Evolutionary conservation across 1,140 invertebrate genomes (phyloP), one percentile per base, ranked within the genome.

Genomic region (Littorina saxatilis): DNA sequence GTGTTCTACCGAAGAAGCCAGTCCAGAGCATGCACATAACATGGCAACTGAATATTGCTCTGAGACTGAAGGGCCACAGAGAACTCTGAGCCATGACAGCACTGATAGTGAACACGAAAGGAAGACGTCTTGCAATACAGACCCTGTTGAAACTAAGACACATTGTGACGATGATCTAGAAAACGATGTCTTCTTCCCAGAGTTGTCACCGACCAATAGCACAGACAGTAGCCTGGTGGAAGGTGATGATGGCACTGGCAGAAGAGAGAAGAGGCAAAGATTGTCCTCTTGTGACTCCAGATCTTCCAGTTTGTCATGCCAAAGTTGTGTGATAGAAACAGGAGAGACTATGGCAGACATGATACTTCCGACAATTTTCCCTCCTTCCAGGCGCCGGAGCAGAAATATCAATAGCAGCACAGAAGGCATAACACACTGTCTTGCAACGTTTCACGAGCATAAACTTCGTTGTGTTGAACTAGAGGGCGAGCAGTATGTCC

Each of bases 401-500:
- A 63, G 39, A 29, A 37, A 39, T 20, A 3, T 20, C 66, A 20
- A 17, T 2, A 20, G 5, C 23, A 39, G 23, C 23, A 37, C 32
- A 1, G 20, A 35, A 4, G 58, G 52, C 23, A 43, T 39, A 3
- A 23, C 32, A 27, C 35, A 78, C 35, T 58, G 63, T 11, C 37
- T 78, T 23, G 76, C 58, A 17, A 63, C 58, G 11, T 78, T 78
- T 29, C 76, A 78, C 3, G 76, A 78, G 15, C 76, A 78, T 9
- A 40, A 63, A 20, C 76, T 78, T 17, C 52, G 39, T 1, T 78
- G 76, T 40, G 20, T 78, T 23, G 55, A 78, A n/a, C 37, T 78
- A 20, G 76, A 78, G 32, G 76, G 58, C n/a, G 50, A 78, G 55
- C 76, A 78, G 37, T 78, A 66, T 15, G 76, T 78, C 2, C 55